Evolutionary conservation across 1,140 invertebrate genomes (phyloP), one percentile per base, ranked within the genome.

Genomic region (Dolichoris vasculosae): DNA sequence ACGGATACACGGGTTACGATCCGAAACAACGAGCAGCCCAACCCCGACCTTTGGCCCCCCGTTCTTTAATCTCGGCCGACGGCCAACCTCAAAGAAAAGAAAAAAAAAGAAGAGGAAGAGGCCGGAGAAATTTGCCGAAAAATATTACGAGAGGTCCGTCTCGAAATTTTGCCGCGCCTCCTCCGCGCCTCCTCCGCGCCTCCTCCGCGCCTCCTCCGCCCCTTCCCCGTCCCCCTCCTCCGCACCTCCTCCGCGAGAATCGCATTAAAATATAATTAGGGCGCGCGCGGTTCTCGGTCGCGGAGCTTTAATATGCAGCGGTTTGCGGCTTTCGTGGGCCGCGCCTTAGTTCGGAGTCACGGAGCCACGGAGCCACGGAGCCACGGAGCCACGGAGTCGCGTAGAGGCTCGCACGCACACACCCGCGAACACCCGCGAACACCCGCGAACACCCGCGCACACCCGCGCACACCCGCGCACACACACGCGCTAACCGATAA

Each of bases 261-360:
- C 51, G 82, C 82, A 76, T 83, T 83, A 83, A 83, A 83, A 83
- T 76, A 83, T 83, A 76, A 83, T 83, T 83, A 83, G 82, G 35
- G 51, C 73, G 71, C 3, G 17, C 48, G 32, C 23, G 35, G 26
- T 38, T 13, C 73, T 23, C 43, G 46, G 46, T 67, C 73, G 55
- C 71, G 82, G 51, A 77, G 59, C 73, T 84, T 84, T 84, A 84
- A 84, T 84, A 84, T 78, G 75, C 75, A 40, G 75, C 35, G 83
- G 83, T 84, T 64, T 84, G 83, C 48, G 83, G 83, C 73, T 83
- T 77, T 77, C 8, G 67, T 2, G 23, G 73, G 11, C 67, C 67
- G 67, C 35, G 73, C 73, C 40, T 75, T 48, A 38, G 43, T 63
- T n/a, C n/a, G n/a, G n/a, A n/a, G n/a, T n/a, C n/a, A n/a, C n/a